Percentiles rank a stretch among this genome's conserved stretches.
Conservation (phyloP, 1,140 invertebrate species). For the Oreohelix idahoensis region DNA sequence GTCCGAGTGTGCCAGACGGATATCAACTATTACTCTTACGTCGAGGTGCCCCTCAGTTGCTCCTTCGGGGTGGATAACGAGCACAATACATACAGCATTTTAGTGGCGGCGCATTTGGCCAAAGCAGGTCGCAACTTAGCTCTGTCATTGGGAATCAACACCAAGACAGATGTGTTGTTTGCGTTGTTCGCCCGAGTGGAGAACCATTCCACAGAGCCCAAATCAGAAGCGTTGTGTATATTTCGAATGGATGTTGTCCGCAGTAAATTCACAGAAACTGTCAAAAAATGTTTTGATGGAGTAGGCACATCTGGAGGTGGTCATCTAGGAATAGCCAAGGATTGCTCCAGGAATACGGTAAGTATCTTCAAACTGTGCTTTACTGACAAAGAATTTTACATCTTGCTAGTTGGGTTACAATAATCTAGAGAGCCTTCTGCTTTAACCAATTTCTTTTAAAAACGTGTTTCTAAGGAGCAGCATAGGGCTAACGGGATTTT, state of each 20-base stretch:
- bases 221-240: slow-evolving; percentile 90
- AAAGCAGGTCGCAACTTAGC: slow-evolving; percentile 93
- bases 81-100: slow-evolving; percentile 83
- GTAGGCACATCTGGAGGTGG: slow-evolving; percentile 67
- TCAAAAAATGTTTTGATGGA: slow-evolving; percentile 91
- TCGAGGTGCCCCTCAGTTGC: slow-evolving; percentile 96
- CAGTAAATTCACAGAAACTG: slow-evolving; percentile 97
- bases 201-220: slow-evolving; percentile 80
- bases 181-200: slow-evolving; percentile 91
- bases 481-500: too few species aligned
- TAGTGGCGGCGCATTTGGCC: slow-evolving; percentile 93
- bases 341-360: slow-evolving; percentile 48
- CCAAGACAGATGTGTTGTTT: slow-evolving; percentile 92
- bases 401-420: too few species aligned
- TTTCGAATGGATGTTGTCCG: slow-evolving; percentile 94
- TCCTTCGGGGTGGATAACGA: slow-evolving; percentile 78
- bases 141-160: slow-evolving; percentile 88
- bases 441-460: too few species aligned
- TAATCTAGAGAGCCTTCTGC: too few species aligned
- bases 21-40: slow-evolving; percentile 96
- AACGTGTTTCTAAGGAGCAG: too few species aligned
- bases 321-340: slow-evolving; percentile 54
- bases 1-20: slow-evolving; percentile 97
- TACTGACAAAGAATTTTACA: too few species aligned
- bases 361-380: not conserved